These are phyloP conservation scores for Rhinatrema bivittatum DNA, from an alignment of 2,797 vertebrate genomes.

Conservation along the genomic window DNA sequence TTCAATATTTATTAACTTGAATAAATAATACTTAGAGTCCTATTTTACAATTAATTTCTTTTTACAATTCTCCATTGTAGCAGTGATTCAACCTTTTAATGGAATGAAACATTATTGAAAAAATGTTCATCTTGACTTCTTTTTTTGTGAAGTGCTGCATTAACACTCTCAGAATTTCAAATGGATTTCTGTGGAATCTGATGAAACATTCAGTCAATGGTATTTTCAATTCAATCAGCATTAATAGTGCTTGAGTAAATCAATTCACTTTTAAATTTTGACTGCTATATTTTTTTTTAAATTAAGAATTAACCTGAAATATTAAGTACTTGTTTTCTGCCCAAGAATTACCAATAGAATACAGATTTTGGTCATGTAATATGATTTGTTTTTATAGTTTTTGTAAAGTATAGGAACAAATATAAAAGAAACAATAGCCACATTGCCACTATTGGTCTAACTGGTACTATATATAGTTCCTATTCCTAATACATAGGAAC, in stretches of 20 bases:
- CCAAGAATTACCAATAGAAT: too few relatives aligned
- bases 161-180: slow-evolving; percentile 10
- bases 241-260: slow-evolving; percentile 6
- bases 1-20: too few relatives aligned
- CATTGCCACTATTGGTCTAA: too few relatives aligned
- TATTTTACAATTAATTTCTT: too few relatives aligned
- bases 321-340: slow-evolving; percentile 2
- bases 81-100: slow-evolving; percentile 1
- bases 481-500: too few relatives aligned
- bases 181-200: slow-evolving; percentile 2
- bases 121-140: neutral
- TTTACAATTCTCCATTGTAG: too few relatives aligned
- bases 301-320: slow-evolving; percentile 4
- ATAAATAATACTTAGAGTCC: too few relatives aligned
- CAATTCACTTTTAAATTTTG: slow-evolving; percentile 5
- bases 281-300: slow-evolving; percentile 3
- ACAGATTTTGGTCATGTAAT: too few relatives aligned
- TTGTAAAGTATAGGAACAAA: too few relatives aligned
- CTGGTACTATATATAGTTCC: too few relatives aligned
- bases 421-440: too few relatives aligned
- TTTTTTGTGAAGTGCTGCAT: slow-evolving; percentile 13
- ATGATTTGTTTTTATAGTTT: too few relatives aligned
- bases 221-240: slow-evolving; percentile 7
- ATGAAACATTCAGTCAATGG: slow-evolving; percentile 6
- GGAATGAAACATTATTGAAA: slow-evolving; percentile 13